Evolutionary conservation across 2,888 invertebrate species (phyloP).

Genomic region (Nematopogon swammerdamellus): DNA sequence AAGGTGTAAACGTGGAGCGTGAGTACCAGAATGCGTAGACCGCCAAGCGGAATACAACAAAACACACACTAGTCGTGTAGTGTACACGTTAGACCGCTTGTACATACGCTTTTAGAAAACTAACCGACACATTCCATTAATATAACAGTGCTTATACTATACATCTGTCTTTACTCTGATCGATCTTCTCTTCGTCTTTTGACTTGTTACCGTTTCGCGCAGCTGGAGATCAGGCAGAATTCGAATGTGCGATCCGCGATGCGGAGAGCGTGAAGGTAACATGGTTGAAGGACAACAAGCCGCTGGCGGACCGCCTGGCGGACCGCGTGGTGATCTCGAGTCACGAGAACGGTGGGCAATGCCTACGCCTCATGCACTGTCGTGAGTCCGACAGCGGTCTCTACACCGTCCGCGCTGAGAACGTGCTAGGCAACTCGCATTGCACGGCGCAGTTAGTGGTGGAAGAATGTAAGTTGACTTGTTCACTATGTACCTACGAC

Average conservation of each 20-base stretch:
- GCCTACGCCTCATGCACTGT: slow-evolving; percentile 73
- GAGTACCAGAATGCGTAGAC: slow-evolving; percentile 40
- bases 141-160: neutral
- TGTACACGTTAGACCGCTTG: slow-evolving; percentile 36
- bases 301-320: slow-evolving; percentile 70
- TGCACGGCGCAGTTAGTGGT: slow-evolving; percentile 88
- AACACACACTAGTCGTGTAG: slow-evolving; percentile 15
- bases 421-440: slow-evolving; percentile 73
- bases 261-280: slow-evolving; percentile 62
- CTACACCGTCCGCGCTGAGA: slow-evolving; percentile 86
- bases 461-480: slow-evolving; percentile 67
- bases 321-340: slow-evolving; percentile 67
- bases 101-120: slow-evolving; percentile 46
- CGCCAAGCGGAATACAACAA: slow-evolving; percentile 19
- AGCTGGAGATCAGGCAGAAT: slow-evolving; percentile 82
- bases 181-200: slow-evolving; percentile 16
- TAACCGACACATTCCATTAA: slow-evolving; percentile 32
- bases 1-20: slow-evolving; percentile 78
- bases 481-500: slow-evolving; percentile 1
- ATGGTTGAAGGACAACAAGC: slow-evolving; percentile 88
- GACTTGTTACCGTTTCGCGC: slow-evolving; percentile 20
- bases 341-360: slow-evolving; percentile 57
- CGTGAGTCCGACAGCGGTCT: slow-evolving; percentile 79
- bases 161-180: too few species aligned
- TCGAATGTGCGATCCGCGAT: slow-evolving; percentile 70